Evolutionary conservation across 53 echinoderm and acorn worm species (phyloP).

Genomic region (Echinarachnius parma): DNA sequence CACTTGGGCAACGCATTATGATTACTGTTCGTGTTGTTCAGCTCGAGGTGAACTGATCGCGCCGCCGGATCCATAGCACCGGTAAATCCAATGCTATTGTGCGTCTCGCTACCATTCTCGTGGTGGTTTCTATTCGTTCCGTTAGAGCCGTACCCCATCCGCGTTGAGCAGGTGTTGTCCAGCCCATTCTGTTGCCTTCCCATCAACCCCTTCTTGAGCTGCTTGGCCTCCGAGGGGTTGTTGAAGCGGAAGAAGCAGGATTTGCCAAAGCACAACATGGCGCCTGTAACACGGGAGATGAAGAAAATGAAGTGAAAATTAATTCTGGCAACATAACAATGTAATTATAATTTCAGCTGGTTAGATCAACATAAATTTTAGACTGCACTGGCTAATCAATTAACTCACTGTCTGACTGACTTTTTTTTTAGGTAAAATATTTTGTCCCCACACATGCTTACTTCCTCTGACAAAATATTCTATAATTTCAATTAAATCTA

Average conservation of each 20-base stretch:
- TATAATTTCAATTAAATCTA: no score
- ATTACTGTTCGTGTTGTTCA: constrained; percentile 74
- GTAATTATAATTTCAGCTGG: no score
- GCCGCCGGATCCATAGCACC: constrained; percentile 36
- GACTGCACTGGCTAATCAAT: no score
- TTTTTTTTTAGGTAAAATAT: no score
- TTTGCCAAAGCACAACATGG: constrained; percentile 96
- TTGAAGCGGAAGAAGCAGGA: constrained; percentile 90
- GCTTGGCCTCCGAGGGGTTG: constrained; percentile 81
- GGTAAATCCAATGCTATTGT: constrained; percentile 53
- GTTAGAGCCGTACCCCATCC: not conserved
- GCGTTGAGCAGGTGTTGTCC: constrained; percentile 22
- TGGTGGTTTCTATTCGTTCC: constrained; percentile 32
- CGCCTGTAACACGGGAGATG: no score
- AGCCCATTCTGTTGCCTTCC: constrained; percentile 36
- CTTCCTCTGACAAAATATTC: no score
- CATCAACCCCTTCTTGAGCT: constrained; percentile 48
- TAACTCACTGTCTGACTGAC: no score
- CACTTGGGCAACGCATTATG: constrained; percentile 61
- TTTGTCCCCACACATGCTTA: no score
- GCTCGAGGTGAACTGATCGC: constrained; percentile 41
- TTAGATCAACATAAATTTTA: no score
- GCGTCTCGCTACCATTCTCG: constrained; percentile 1
- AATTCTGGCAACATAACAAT: no score
- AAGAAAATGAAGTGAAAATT: no score